Conservation (phyloP, 2,888 invertebrate genomes). For the Mechanitis messenoides region DNA sequence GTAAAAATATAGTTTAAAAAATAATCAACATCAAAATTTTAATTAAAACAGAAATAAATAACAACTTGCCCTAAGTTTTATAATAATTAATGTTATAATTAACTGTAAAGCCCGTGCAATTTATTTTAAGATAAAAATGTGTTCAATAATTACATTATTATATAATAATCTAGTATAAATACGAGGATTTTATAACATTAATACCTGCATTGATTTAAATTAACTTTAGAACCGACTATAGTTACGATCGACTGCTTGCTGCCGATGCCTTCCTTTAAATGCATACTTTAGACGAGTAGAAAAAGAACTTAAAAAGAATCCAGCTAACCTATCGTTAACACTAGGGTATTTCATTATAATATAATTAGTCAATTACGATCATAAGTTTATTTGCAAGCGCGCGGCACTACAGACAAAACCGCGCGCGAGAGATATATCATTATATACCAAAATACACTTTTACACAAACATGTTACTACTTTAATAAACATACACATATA, state of each 20-base stretch:
- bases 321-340: slow-evolving; percentile 68
- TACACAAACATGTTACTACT: slow-evolving; percentile 73
- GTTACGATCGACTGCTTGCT: slow-evolving; percentile 49
- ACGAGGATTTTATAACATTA: slow-evolving; percentile 74
- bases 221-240: slow-evolving; percentile 69
- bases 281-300: slow-evolving; percentile 59
- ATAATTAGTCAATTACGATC: slow-evolving; percentile 78
- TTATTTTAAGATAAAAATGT: slow-evolving; percentile 69
- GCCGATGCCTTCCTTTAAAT: slow-evolving; percentile 60
- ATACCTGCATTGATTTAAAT: slow-evolving; percentile 75
- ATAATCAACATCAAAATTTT: slow-evolving; percentile 72
- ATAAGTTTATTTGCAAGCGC: slow-evolving; percentile 62
- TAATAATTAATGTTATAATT: slow-evolving; percentile 75
- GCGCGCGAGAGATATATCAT: slow-evolving; percentile 46
- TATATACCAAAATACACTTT: slow-evolving; percentile 64
- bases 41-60: slow-evolving; percentile 80
- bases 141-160: slow-evolving; percentile 72
- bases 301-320: slow-evolving; percentile 63
- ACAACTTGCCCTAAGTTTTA: slow-evolving; percentile 76
- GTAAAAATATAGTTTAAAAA: slow-evolving; percentile 69
- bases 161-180: slow-evolving; percentile 69
- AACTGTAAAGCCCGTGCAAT: slow-evolving; percentile 75
- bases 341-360: slow-evolving; percentile 64
- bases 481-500: slow-evolving; percentile 77
- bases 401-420: slow-evolving; percentile 37